These are phyloP conservation scores for Alcis repandata DNA, from an alignment of 2,888 invertebrate genomes.

Conservation along the genomic window DNA sequence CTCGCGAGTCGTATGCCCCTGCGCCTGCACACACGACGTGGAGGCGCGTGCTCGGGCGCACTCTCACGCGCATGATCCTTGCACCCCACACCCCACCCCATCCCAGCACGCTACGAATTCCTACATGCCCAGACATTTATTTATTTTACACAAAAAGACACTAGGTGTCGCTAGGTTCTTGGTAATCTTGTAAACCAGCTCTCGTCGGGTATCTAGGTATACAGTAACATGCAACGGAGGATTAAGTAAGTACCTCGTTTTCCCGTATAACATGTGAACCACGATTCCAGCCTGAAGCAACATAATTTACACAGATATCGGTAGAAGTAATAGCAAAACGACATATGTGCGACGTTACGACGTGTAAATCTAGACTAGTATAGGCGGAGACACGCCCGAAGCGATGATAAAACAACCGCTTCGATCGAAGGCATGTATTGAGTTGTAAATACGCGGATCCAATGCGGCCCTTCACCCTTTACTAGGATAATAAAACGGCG, in stretches of 20 bases:
- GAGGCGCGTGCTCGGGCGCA: conserved; percentile 52
- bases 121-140: conserved; percentile 73
- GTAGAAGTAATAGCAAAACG: conserved; percentile 10
- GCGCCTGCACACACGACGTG: conserved; percentile 29
- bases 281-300: not conserved
- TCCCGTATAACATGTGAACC: not conserved
- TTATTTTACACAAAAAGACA: conserved; percentile 52
- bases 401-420: conserved; percentile 58
- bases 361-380: conserved; percentile 13
- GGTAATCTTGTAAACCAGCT: conserved; percentile 24
- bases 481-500: conserved; percentile 54
- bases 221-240: conserved; percentile 12
- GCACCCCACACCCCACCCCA: conserved; percentile 27
- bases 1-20: conserved; percentile 12
- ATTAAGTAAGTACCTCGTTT: conserved; percentile 9
- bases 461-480: conserved; percentile 47
- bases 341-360: conserved; percentile 8
- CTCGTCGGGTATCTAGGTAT: conserved; percentile 3
- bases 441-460: conserved; percentile 62
- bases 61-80: conserved; percentile 48
- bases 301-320: conserved; percentile 10
- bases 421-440: conserved; percentile 55
- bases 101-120: conserved; percentile 55
- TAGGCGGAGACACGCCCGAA: conserved; percentile 29
- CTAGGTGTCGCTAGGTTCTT: conserved; percentile 12